Conservation (phyloP, 1,140 invertebrate species). For the Chionoecetes opilio region DNA sequence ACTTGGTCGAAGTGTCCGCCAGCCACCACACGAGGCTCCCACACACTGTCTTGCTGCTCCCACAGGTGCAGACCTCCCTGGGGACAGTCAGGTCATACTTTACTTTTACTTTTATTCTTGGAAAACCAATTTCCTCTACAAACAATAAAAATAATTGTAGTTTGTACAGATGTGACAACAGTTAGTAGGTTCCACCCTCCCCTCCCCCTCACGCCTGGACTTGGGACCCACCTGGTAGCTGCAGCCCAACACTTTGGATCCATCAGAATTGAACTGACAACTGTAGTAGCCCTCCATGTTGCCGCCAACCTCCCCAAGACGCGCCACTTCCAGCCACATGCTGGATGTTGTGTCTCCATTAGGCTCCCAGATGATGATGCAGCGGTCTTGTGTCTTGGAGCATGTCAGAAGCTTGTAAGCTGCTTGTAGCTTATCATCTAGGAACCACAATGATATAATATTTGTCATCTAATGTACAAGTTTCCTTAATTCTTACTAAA, state of each 20-base stretch:
- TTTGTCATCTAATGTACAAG: too few species aligned
- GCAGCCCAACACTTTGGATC: conserved; percentile 90
- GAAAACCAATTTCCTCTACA: too few species aligned
- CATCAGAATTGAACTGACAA: conserved; percentile 90
- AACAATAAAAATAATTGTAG: too few species aligned
- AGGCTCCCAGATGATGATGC: conserved; percentile 94
- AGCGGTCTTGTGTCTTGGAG: conserved; percentile 97
- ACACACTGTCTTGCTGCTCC: conserved; percentile 87
- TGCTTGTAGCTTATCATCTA: conserved; percentile 38
- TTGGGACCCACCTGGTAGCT: conserved; percentile 87
- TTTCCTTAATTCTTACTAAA: too few species aligned
- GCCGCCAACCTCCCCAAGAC: conserved; percentile 95
- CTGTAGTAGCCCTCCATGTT: conserved; percentile 97
- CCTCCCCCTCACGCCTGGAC: too few species aligned
- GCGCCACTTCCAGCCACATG: conserved; percentile 93
- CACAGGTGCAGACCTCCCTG: conserved; percentile 97
- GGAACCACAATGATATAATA: not conserved
- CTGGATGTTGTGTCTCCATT: conserved; percentile 82
- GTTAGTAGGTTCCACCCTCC: too few species aligned
- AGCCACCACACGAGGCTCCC: conserved; percentile 89
- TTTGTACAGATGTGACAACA: too few species aligned
- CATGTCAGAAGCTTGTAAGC: conserved; percentile 84
- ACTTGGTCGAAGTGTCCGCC: conserved; percentile 95
- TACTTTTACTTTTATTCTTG: not conserved
- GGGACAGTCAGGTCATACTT: not conserved